Base-by-base conservation (phyloP, 2,797 vertebrate species). In the Fistularia tabacaria region DNA sequence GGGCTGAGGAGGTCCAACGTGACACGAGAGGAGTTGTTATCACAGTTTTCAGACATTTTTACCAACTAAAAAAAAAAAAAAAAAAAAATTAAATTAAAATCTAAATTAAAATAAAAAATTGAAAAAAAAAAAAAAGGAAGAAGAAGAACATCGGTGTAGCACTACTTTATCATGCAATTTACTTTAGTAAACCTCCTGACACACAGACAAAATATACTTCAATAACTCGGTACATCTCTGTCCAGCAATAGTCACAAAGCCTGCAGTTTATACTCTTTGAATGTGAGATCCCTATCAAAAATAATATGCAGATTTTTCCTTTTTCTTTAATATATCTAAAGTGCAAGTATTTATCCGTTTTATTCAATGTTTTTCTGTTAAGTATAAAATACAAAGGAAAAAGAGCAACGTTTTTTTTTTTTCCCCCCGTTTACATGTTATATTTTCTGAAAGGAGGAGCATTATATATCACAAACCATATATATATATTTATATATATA, bases 281-380 rank as follows among this genome's bases (percentile, higher is more conserved):
- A 89, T 86, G 90, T 91, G 89, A 91, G 89, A 90, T 91, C 90
- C 88, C 90, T 92, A 92, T 92, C 89, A 92, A 92, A 92, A 92
- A 92, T 92, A 92, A 92, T 91, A 92, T 91, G 90, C 91, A 86
- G 90, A 87, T 87, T 88, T 90, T 89, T 83, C 75, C 84, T 89
- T 85, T n/a, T 88, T 88, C 88, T 88, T 25, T 91, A 90, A 90
- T 91, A 91, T 91, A 91, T 91, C 90, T 92, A 92, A 92, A 92
- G 91, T 92, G 91, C 91, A 92, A 92, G 90, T 90, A 90, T 89
- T 89, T 90, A 89, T 91, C 85, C 87, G 82, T 91, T 90, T 92
- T 88, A 91, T 91, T 91, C 88, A 91, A 90, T 91, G 89, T 89
- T 91, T 91, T 90, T 85, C 89, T 25, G 25, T 88, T 90, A 91